Evolutionary conservation across 92 coral and sea anemone genomes (phyloP).

Genomic region (Epizoanthus rinbou): DNA sequence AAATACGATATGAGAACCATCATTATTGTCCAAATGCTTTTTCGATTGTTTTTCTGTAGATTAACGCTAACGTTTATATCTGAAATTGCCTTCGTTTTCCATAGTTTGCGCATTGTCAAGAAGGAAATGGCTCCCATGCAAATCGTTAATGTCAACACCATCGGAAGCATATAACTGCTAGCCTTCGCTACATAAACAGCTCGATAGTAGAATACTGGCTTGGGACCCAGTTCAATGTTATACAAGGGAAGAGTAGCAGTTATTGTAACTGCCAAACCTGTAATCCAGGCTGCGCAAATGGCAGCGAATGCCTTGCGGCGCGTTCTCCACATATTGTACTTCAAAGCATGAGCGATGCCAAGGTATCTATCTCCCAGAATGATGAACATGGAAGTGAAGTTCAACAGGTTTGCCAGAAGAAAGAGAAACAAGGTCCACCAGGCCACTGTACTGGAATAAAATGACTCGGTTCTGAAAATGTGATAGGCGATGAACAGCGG

Average conservation of each 20-base stretch:
- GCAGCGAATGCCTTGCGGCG: neutral
- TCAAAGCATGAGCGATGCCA: neutral
- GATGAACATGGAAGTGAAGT: slow-evolving; percentile 1
- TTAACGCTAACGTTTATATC: neutral
- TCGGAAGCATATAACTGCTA: neutral
- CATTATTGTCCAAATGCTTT: slow-evolving; percentile 1
- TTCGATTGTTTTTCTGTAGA: neutral
- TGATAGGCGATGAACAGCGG: neutral
- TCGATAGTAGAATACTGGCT: neutral
- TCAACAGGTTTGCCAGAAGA: neutral
- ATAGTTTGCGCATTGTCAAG: neutral
- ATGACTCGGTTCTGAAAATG: neutral
- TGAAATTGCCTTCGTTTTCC: neutral
- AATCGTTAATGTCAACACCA: too few relatives aligned
- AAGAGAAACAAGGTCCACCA: slow-evolving; percentile 13
- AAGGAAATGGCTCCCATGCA: neutral
- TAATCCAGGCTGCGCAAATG: neutral
- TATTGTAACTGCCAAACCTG: neutral
- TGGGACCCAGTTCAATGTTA: slow-evolving; percentile 3
- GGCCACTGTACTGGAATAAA: neutral
- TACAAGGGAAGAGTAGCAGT: neutral
- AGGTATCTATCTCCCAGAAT: neutral
- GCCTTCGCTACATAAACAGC: neutral
- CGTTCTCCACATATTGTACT: neutral
- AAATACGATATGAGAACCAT: neutral